A percentile compares a stretch with the other conserved stretches of the same genome.
Evolutionary conservation across 2,113 vertebrate species (phyloP).

Genomic region (Gasterosteus aculeatus): DNA sequence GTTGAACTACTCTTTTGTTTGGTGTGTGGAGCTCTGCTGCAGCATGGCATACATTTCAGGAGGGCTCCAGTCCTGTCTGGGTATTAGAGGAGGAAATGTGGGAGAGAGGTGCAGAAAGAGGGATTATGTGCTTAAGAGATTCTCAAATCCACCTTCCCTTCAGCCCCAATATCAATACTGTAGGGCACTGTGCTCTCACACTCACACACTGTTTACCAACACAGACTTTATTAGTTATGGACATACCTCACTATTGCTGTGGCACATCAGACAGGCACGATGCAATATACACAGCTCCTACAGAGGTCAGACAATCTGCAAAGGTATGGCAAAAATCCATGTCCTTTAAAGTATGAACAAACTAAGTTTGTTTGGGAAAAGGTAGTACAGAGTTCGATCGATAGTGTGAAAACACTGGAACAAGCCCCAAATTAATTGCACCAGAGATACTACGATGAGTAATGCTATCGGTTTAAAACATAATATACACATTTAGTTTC

Average conservation of each 20-base stretch:
- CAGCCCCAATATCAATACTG: conserved; percentile 51
- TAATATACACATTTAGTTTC: not conserved
- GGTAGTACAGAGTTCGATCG: not conserved
- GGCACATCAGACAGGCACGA: conserved; percentile 1
- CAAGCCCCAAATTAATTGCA: not conserved
- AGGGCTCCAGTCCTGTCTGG: conserved; percentile 40
- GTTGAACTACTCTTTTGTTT: not conserved
- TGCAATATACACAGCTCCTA: conserved; percentile 24
- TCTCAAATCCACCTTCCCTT: conserved; percentile 53
- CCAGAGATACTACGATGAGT: not conserved
- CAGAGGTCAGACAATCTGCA: conserved; percentile 25
- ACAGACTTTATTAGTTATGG: conserved; percentile 48
- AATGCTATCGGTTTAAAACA: not conserved
- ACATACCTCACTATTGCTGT: conserved; percentile 36
- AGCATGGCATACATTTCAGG: conserved; percentile 35
- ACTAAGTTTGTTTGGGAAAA: not conserved
- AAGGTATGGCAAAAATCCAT: conserved; percentile 7
- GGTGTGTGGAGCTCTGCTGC: conserved; percentile 25
- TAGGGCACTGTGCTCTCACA: conserved; percentile 10
- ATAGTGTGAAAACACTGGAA: not conserved
- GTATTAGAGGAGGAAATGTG: conserved; percentile 52
- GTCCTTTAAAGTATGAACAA: not conserved
- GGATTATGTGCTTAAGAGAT: conserved; percentile 75
- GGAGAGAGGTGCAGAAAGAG: conserved; percentile 26
- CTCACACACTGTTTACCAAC: conserved; percentile 41